Percentiles rank a stretch among this genome's conserved stretches.
Conservation (phyloP, 1,140 invertebrate genomes). For the Drosophila subpulchrella region DNA sequence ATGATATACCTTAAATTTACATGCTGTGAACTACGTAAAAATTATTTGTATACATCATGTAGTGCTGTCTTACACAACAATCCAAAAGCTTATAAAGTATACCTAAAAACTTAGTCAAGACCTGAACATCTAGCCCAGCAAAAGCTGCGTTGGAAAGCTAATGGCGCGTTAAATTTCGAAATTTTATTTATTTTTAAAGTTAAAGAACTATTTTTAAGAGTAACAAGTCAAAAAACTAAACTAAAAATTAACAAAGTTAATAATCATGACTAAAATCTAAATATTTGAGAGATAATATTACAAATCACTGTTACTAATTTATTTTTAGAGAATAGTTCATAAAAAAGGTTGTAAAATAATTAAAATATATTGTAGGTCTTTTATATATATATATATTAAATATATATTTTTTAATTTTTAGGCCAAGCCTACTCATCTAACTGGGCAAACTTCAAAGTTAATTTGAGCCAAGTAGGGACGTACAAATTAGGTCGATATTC, state of each 20-base stretch:
- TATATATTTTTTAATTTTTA: background rate
- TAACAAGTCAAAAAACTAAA: background rate
- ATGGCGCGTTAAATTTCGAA: too few species aligned
- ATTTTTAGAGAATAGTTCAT: background rate
- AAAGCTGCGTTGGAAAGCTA: background rate
- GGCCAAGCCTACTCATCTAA: background rate
- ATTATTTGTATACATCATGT: background rate
- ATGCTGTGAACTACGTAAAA: background rate
- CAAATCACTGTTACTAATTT: background rate
- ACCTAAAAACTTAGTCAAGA: background rate
- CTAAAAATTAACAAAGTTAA: background rate
- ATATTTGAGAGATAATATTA: too few species aligned
- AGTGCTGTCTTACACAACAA: background rate
- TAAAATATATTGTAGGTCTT: background rate
- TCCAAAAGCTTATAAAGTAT: background rate
- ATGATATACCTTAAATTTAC: background rate
- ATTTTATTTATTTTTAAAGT: background rate
- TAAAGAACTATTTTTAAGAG: accelerated
- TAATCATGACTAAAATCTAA: too few species aligned
- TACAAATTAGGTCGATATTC: conserved; percentile 32
- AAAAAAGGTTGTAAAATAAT: background rate
- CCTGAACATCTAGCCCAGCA: background rate
- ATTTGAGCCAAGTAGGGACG: background rate
- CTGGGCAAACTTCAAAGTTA: background rate
- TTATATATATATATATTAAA: too few species aligned